Percentiles rank a stretch among this genome's conserved stretches.
Evolutionary conservation across 2,113 vertebrate species (phyloP).

Genomic region (Petromus typicus): DNA sequence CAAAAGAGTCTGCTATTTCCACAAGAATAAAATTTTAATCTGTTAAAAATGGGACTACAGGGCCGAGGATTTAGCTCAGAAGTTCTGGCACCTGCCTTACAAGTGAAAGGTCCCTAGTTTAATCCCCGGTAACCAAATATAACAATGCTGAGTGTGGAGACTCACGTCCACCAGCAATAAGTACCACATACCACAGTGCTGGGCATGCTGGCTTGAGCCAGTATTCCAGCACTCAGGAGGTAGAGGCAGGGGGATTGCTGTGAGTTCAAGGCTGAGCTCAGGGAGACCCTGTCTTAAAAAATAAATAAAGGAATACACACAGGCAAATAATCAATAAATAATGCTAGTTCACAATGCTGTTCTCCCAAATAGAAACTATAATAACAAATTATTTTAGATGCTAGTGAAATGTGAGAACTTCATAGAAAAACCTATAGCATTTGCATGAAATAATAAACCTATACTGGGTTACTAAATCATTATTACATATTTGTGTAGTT

Average conservation of each 20-base stretch:
- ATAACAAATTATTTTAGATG: neutral
- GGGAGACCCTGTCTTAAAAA: no score
- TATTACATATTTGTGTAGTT: neutral
- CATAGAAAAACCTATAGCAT: neutral
- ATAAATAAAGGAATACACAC: neutral
- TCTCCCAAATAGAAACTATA: neutral
- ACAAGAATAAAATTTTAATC: neutral
- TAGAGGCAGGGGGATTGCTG: no score
- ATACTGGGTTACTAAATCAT: neutral
- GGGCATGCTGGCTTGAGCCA: no score
- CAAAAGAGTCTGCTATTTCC: neutral
- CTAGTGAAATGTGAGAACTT: neutral
- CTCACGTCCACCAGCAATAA: no score
- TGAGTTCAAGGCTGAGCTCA: no score
- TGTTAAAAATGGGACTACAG: neutral
- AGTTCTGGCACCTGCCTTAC: no score
- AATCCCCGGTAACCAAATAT: no score
- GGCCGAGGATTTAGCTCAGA: no score
- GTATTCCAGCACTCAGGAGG: no score
- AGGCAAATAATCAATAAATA: neutral
- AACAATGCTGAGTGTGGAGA: no score
- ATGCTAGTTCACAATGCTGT: neutral
- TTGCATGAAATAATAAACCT: neutral
- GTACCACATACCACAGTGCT: no score
- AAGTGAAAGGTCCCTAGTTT: no score